Evolutionary conservation across 1,140 invertebrate species (phyloP).

Genomic region (Achatina immaculata): DNA sequence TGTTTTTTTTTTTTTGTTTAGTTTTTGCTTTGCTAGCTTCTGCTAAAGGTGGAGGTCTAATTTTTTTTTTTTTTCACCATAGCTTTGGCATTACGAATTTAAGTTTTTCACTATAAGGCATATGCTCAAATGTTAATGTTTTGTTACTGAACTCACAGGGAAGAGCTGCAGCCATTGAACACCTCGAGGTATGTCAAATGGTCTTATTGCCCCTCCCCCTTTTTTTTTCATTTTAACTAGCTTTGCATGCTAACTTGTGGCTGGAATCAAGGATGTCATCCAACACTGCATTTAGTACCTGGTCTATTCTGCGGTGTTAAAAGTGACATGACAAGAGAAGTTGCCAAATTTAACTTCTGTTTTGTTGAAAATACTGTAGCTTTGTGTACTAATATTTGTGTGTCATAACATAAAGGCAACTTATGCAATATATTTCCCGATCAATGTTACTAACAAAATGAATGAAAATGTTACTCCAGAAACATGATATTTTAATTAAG

Average conservation of each 20-base stretch:
- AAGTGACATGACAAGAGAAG: not conserved
- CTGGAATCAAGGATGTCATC: not conserved
- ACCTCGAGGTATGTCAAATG: not conserved
- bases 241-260: not conserved
- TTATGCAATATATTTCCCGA: too few species aligned
- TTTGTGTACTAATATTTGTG: too few species aligned
- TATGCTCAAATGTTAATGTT: not conserved
- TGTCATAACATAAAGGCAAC: too few species aligned
- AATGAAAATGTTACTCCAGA: too few species aligned
- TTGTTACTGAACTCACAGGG: constrained; percentile 7
- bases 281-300: not conserved
- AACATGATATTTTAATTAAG: too few species aligned
- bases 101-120: not conserved
- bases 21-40: constrained; percentile 2
- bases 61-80: not conserved
- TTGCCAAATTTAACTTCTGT: too few species aligned
- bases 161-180: not conserved
- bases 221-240: constrained; percentile 4
- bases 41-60: not conserved
- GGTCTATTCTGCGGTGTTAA: not conserved
- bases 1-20: not conserved
- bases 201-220: not conserved
- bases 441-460: too few species aligned
- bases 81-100: not conserved
- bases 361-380: too few species aligned